Conservation (phyloP, 2,888 invertebrate genomes). For the Hipparchia semele region DNA sequence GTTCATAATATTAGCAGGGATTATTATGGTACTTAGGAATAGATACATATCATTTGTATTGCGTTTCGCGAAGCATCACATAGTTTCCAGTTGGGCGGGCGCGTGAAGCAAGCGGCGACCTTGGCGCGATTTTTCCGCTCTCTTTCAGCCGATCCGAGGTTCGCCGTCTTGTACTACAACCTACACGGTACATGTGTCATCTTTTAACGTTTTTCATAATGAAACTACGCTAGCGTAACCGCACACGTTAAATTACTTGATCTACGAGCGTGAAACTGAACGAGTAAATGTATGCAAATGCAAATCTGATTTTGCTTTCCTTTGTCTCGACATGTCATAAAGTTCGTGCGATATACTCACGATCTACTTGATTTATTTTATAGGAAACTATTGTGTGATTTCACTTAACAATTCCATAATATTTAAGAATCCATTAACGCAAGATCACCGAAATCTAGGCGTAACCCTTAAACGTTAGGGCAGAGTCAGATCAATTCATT, state of each 20-base stretch:
- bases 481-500: too few species aligned
- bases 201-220: constrained; percentile 41
- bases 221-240: constrained; percentile 21
- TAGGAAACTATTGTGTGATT: too few species aligned
- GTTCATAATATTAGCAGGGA: too few species aligned
- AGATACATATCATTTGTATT: constrained; percentile 29
- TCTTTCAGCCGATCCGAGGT: constrained; percentile 76
- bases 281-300: constrained; percentile 6
- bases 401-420: too few species aligned
- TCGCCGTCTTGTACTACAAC: constrained; percentile 42
- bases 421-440: too few species aligned
- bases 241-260: background rate
- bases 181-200: constrained; percentile 42
- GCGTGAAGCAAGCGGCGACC: constrained; percentile 72
- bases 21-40: constrained; percentile 2
- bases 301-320: background rate
- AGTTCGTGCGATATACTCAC: too few species aligned
- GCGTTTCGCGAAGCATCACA: constrained; percentile 37
- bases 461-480: too few species aligned
- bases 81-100: constrained; percentile 67
- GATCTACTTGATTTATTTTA: too few species aligned
- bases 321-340: too few species aligned
- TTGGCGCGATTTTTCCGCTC: constrained; percentile 81
- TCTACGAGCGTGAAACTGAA: background rate
- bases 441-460: too few species aligned